Conservation (phyloP, 2,888 invertebrate species). For the Lochmaea crataegi region DNA sequence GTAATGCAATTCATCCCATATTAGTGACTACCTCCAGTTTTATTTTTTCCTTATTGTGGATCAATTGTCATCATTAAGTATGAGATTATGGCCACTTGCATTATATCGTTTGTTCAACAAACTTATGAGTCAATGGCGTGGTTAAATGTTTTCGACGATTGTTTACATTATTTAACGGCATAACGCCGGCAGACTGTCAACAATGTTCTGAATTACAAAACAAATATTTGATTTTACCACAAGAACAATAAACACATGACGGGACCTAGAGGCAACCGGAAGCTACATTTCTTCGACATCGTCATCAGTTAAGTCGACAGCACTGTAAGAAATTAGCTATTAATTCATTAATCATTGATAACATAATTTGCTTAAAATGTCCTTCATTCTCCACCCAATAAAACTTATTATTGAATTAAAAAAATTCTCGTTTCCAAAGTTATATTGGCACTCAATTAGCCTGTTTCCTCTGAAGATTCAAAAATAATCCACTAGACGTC, state of each 20-base stretch:
- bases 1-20: constrained; percentile 8
- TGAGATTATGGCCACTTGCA: not conserved
- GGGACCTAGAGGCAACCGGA: not conserved
- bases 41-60: constrained; percentile 11
- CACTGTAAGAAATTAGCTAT: no score
- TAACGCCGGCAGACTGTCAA: not conserved
- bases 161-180: not conserved
- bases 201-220: not conserved
- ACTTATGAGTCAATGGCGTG: not conserved
- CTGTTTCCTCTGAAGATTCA: no score
- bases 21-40: constrained; percentile 8
- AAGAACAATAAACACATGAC: not conserved
- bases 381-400: no score
- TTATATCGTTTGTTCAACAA: not conserved
- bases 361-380: no score
- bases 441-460: no score
- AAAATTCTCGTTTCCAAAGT: no score
- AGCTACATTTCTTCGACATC: not conserved
- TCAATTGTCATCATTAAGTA: constrained; percentile 1
- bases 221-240: not conserved
- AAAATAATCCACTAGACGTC: no score
- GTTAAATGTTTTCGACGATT: not conserved
- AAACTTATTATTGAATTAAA: no score
- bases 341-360: no score
- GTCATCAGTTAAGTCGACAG: no score